Conservation (phyloP, 2,797 vertebrate species). For the Chelmon rostratus region DNA sequence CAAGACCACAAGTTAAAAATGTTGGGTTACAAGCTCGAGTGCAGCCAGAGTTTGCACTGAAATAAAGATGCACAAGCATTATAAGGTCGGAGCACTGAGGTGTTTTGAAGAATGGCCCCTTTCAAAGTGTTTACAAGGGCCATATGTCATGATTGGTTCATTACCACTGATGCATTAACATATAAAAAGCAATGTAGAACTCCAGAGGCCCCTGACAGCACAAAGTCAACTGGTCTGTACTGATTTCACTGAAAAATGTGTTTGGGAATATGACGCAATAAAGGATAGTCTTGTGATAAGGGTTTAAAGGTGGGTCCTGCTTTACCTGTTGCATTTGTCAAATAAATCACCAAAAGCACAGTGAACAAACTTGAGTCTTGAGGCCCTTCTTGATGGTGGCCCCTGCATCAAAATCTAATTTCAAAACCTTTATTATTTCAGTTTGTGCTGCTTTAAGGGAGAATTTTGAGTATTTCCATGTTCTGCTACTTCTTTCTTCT, state of each 20-base stretch:
- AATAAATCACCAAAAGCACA: background rate
- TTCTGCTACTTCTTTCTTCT: background rate
- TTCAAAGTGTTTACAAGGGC: background rate
- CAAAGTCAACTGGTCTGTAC: background rate
- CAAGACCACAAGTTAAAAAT: conserved; percentile 8
- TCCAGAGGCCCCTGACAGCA: background rate
- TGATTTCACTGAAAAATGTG: background rate
- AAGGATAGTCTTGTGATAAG: background rate
- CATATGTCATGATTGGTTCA: background rate
- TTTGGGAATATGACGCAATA: background rate
- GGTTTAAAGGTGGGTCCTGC: background rate
- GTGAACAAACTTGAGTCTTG: background rate
- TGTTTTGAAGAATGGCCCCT: background rate
- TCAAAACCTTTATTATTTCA: background rate
- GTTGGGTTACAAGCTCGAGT: background rate
- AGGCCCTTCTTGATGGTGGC: background rate
- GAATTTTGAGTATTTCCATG: background rate
- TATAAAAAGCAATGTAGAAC: background rate
- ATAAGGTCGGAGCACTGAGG: background rate
- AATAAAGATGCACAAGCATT: conserved; percentile 5
- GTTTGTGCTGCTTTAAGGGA: background rate
- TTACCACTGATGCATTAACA: background rate
- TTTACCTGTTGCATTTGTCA: background rate
- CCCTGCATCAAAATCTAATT: background rate
- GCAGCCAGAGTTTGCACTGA: background rate